Evolutionary conservation across 2,888 invertebrate species (phyloP).

Genomic region (Latrodectus hesperus): DNA sequence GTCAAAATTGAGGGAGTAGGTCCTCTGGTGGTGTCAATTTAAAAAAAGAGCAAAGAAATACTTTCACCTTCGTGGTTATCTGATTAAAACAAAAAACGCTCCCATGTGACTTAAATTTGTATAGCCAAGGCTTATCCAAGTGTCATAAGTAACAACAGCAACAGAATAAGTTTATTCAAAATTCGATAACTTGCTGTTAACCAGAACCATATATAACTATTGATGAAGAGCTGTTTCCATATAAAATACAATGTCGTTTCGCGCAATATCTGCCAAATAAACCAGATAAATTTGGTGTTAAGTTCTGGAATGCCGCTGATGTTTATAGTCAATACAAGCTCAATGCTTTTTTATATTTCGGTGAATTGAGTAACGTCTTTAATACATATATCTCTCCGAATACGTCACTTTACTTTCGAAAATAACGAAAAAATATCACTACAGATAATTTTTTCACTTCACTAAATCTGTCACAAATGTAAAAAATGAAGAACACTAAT

Average conservation of each 20-base stretch:
- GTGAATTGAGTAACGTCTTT: neutral
- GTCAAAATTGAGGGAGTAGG: no score
- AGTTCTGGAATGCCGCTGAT: neutral
- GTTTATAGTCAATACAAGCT: neutral
- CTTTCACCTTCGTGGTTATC: no score
- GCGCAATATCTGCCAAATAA: neutral
- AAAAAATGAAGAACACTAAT: neutral
- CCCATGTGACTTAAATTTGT: no score
- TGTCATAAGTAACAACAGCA: no score
- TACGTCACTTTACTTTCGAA: neutral
- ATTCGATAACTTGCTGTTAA: neutral
- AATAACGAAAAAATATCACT: neutral
- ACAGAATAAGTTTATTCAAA: neutral
- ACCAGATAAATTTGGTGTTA: neutral
- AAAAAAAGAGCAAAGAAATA: no score
- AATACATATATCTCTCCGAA: neutral
- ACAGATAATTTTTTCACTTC: neutral
- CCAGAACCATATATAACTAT: neutral
- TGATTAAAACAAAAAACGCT: no score
- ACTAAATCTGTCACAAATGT: neutral
- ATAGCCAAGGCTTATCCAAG: no score
- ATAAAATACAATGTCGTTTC: neutral
- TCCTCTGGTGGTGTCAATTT: no score
- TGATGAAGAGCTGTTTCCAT: conserved; percentile 2
- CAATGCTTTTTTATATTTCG: neutral